Conservation (phyloP, 2,888 invertebrate genomes). For the Empis livida region DNA sequence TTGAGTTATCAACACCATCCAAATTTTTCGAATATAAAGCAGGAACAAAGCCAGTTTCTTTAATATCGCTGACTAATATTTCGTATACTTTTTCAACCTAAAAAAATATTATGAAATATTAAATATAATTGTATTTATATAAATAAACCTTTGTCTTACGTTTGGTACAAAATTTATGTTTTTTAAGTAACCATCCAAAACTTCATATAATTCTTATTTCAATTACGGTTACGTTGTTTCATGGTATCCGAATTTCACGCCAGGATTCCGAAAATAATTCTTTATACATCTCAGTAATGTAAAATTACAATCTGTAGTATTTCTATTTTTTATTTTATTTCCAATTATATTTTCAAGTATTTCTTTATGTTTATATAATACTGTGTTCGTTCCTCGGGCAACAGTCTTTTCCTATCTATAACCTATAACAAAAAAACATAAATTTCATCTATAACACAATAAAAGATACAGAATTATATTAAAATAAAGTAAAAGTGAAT, state of each 20-base stretch:
- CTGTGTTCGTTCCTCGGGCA: constrained; percentile 69
- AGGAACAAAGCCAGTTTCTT: constrained; percentile 82
- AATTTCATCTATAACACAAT: constrained; percentile 57
- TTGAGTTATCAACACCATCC: no score
- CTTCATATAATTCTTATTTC: constrained; percentile 74
- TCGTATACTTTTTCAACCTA: constrained; percentile 67
- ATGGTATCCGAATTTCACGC: constrained; percentile 77
- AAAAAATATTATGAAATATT: constrained; percentile 7
- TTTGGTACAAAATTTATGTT: constrained; percentile 88
- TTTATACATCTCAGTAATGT: constrained; percentile 80
- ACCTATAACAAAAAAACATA: no score
- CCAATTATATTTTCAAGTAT: constrained; percentile 65
- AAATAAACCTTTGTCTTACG: constrained; percentile 89
- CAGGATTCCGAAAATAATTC: constrained; percentile 61
- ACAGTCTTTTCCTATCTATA: constrained; percentile 70
- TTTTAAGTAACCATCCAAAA: constrained; percentile 80
- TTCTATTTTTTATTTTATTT: constrained; percentile 73
- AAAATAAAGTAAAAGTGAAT: neutral
- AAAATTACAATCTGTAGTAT: constrained; percentile 78
- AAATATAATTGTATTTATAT: no score
- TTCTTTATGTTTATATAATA: constrained; percentile 75
- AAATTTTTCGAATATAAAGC: constrained; percentile 75
- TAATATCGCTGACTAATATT: constrained; percentile 74
- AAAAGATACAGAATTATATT: neutral
- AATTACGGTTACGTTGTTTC: constrained; percentile 69